phyloP scores from a whole-genome alignment of 2,113 vertebrate species.

The Vulpes vulpes region DNA sequence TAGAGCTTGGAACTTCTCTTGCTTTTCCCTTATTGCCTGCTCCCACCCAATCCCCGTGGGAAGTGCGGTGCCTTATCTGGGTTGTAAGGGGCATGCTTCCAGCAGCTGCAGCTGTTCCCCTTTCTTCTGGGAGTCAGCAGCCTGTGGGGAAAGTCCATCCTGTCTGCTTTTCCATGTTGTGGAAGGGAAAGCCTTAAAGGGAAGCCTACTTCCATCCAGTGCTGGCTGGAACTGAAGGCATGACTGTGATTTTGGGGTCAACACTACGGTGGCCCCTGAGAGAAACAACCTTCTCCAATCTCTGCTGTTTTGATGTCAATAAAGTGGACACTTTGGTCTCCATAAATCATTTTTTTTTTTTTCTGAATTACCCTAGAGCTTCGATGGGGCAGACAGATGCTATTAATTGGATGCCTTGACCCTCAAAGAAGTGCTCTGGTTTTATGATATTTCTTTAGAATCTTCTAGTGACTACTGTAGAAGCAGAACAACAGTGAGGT shows the following conservation, averaged over 20 bases:
- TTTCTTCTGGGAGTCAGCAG: neutral
- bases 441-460: neutral
- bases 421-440: neutral
- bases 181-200: neutral
- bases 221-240: neutral
- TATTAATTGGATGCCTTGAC: neutral
- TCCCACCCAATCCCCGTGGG: fast-evolving
- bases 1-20: fast-evolving
- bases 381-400: neutral
- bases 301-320: fast-evolving
- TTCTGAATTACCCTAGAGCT: neutral
- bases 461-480: fast-evolving
- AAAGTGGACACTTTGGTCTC: neutral
- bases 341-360: neutral
- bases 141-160: neutral
- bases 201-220: neutral
- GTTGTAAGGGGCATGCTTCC: fast-evolving
- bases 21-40: neutral
- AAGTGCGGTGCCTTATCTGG: fast-evolving
- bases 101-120: fast-evolving
- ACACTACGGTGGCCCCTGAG: neutral
- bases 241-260: fast-evolving
- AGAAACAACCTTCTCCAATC: neutral
- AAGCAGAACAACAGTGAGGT: fast-evolving
- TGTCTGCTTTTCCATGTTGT: neutral